Evolutionary conservation across 2,888 invertebrate species (phyloP).

Genomic region (Tuberolachnus salignus): DNA sequence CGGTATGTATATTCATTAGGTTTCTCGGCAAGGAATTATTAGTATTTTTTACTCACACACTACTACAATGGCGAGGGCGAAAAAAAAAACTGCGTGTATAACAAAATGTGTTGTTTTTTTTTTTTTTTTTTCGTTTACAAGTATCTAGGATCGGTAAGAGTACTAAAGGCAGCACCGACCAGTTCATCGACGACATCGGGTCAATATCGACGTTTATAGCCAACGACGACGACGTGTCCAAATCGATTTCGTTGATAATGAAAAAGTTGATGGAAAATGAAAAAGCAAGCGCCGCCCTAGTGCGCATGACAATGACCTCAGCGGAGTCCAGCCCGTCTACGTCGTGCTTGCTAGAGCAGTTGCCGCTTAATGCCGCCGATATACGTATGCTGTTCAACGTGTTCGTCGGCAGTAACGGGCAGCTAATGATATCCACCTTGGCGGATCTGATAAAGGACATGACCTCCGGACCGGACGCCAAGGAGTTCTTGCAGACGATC

Average conservation of each 20-base stretch:
- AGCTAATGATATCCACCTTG: conserved; percentile 7
- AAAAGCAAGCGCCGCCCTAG: background rate
- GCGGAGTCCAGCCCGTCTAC: conserved; percentile 22
- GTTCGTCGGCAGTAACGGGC: conserved; percentile 36
- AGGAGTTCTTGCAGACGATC: conserved; percentile 27
- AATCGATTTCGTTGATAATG: conserved; percentile 7
- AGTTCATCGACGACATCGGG: conserved; percentile 16
- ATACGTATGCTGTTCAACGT: conserved; percentile 38
- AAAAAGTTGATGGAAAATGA: background rate
- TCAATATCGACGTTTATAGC: conserved; percentile 10
- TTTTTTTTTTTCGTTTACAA: background rate
- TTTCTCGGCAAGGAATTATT: no score
- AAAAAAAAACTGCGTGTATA: no score
- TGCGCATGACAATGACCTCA: background rate
- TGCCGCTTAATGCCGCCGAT: conserved; percentile 19
- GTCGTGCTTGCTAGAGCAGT: conserved; percentile 17
- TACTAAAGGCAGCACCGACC: background rate
- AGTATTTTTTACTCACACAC: no score
- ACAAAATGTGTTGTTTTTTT: no score
- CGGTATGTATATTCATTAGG: no score
- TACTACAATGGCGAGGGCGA: no score
- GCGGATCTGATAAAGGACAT: conserved; percentile 15
- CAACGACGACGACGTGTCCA: conserved; percentile 10
- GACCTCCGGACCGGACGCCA: conserved; percentile 42
- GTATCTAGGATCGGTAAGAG: conserved; percentile 1